These are phyloP conservation scores for Rhamphomyia laevipes DNA, from an alignment of 2,888 invertebrate genomes.

Conservation along the genomic window DNA sequence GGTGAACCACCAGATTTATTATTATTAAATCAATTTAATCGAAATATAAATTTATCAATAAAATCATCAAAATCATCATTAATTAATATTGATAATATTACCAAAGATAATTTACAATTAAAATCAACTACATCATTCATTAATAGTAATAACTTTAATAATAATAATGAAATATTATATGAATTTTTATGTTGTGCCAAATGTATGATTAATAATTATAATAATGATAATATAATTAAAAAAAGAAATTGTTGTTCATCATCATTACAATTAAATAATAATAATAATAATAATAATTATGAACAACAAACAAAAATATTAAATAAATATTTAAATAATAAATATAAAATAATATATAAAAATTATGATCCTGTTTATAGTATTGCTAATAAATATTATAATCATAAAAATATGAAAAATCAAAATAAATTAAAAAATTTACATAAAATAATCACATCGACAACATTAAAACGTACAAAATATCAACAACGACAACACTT, in stretches of 20 bases:
- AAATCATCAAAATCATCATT: no score
- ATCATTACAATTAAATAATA: neutral
- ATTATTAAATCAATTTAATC: no score
- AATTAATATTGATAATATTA: no score
- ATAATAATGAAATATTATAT: conserved; percentile 29
- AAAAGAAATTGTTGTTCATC: neutral
- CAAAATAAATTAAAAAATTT: neutral
- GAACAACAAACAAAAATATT: conserved; percentile 17
- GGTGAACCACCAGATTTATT: no score
- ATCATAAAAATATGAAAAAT: conserved; percentile 22
- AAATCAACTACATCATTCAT: no score
- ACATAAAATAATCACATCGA: neutral
- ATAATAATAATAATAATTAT: neutral
- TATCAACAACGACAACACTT: neutral
- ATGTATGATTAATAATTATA: conserved; percentile 32
- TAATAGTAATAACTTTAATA: no score
- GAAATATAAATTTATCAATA: no score
- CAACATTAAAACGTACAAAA: neutral
- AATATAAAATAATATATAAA: neutral
- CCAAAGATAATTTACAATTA: no score
- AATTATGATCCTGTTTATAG: conserved; percentile 29
- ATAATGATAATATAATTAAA: neutral
- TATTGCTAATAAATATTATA: conserved; percentile 32
- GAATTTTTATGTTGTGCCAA: conserved; percentile 39
- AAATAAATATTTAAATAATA: conserved; percentile 24